Evolutionary conservation across 2,113 vertebrate genomes (phyloP).

Genomic region (Phycodurus eques): DNA sequence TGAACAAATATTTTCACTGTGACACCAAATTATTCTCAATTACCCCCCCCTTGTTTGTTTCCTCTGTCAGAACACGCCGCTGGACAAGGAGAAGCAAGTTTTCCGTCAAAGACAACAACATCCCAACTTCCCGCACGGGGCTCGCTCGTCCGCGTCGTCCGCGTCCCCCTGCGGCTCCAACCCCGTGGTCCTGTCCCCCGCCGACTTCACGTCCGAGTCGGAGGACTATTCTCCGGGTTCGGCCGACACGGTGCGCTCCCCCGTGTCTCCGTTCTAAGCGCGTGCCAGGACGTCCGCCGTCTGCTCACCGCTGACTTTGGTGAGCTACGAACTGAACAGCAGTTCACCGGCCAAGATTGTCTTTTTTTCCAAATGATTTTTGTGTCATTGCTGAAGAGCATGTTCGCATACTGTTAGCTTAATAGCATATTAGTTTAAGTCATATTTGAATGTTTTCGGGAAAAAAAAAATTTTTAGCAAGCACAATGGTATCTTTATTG

Average conservation of each 20-base stretch:
- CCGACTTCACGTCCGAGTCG: conserved; percentile 88
- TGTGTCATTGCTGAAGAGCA: not conserved
- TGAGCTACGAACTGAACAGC: not conserved
- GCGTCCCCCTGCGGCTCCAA: conserved; percentile 28
- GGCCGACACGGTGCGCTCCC: conserved; percentile 90
- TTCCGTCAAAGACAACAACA: conserved; percentile 91
- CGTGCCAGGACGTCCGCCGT: conserved; percentile 21
- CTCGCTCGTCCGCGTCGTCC: conserved; percentile 9
- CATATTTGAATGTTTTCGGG: not conserved
- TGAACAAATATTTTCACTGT: not conserved
- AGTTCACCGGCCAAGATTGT: not conserved
- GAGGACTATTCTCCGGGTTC: conserved; percentile 93
- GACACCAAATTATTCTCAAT: not conserved
- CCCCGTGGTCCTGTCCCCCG: conserved; percentile 68
- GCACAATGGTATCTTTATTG: not conserved
- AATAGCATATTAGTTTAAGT: not conserved
- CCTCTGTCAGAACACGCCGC: conserved; percentile 95
- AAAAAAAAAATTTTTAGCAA: not conserved
- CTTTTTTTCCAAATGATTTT: not conserved
- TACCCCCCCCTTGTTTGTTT: conserved; percentile 18
- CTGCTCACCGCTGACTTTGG: not conserved
- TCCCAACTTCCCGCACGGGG: conserved; percentile 75
- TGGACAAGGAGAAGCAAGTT: conserved; percentile 99
- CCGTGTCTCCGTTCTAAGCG: conserved; percentile 88
- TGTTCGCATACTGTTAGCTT: not conserved